These are phyloP conservation scores for Littorina saxatilis DNA, from an alignment of 1,140 invertebrate genomes.

Conservation along the genomic window DNA sequence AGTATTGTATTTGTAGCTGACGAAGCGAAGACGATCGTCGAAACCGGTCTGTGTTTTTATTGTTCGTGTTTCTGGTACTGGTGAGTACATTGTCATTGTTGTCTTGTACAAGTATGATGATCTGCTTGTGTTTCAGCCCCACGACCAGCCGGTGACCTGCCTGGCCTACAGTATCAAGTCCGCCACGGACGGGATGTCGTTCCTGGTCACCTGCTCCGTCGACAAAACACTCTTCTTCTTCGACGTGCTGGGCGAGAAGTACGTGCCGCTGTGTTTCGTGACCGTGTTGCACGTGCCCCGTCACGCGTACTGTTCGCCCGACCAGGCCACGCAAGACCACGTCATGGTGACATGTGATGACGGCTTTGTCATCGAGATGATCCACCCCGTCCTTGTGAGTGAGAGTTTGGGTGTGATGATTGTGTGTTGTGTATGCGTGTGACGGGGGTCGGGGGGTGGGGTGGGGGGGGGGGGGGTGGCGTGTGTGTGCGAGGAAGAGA, in stretches of 20 bases:
- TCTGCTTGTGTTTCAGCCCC: constrained; percentile 28
- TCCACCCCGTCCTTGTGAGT: background rate
- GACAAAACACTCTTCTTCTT: constrained; percentile 31
- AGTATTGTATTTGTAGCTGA: background rate
- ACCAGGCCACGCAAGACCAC: background rate
- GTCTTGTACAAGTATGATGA: too few relatives aligned
- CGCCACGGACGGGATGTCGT: background rate
- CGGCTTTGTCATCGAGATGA: constrained; percentile 3
- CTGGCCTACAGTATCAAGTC: background rate
- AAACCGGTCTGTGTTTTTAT: too few relatives aligned
- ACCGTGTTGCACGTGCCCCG: background rate
- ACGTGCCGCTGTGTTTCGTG: constrained; percentile 15
- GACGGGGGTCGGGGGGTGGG: background rate
- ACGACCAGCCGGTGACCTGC: background rate
- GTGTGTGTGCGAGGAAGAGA: background rate
- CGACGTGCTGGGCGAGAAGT: background rate
- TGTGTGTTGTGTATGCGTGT: background rate
- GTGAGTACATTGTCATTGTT: too few relatives aligned
- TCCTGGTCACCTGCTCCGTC: constrained; percentile 21
- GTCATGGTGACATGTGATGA: background rate
- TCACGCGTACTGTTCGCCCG: background rate
- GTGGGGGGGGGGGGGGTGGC: background rate
- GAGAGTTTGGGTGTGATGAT: background rate
- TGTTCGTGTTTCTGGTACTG: too few relatives aligned
- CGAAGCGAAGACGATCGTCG: too few relatives aligned